Conservation (phyloP, 2,888 invertebrate genomes). For the Watsonalla cultraria region DNA sequence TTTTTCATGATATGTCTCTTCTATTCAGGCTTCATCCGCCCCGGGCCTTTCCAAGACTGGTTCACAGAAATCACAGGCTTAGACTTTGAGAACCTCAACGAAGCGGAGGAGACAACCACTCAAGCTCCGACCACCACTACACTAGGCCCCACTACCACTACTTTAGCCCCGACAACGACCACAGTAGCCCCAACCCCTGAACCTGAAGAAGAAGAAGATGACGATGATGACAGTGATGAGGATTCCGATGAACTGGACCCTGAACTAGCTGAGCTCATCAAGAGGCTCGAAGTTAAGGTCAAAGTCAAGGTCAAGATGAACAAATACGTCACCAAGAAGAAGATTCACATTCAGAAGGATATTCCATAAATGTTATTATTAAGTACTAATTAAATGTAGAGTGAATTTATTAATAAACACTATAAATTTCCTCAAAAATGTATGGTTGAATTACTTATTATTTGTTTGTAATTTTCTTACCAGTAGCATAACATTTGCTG, state of each 20-base stretch:
- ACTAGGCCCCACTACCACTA: slow-evolving; percentile 10
- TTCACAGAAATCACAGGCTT: slow-evolving; percentile 46
- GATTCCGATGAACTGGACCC: slow-evolving; percentile 40
- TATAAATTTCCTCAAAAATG: too few species aligned
- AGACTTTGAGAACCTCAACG: slow-evolving; percentile 53
- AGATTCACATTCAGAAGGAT: slow-evolving; percentile 3
- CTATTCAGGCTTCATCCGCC: slow-evolving; percentile 54
- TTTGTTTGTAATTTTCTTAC: too few species aligned
- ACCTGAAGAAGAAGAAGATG: slow-evolving; percentile 28
- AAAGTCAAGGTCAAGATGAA: slow-evolving; percentile 59
- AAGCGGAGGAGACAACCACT: slow-evolving; percentile 26
- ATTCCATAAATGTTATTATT: slow-evolving; percentile 7
- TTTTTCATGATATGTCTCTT: neutral
- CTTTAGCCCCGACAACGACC: slow-evolving; percentile 10
- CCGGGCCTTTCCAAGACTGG: slow-evolving; percentile 63
- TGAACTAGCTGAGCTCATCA: slow-evolving; percentile 47
- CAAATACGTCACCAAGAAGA: slow-evolving; percentile 28
- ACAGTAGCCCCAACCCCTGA: slow-evolving; percentile 11
- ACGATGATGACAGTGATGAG: slow-evolving; percentile 26
- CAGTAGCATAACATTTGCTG: too few species aligned
- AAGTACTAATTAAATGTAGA: slow-evolving; percentile 3
- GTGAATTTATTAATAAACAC: too few species aligned
- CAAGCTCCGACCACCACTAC: slow-evolving; percentile 11
- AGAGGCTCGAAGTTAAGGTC: slow-evolving; percentile 58
- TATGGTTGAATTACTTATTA: too few species aligned